Percentiles rank a stretch among this genome's conserved stretches.
phyloP scores from a whole-genome alignment of 2,888 invertebrate species.

The Tenodera sinensis region DNA sequence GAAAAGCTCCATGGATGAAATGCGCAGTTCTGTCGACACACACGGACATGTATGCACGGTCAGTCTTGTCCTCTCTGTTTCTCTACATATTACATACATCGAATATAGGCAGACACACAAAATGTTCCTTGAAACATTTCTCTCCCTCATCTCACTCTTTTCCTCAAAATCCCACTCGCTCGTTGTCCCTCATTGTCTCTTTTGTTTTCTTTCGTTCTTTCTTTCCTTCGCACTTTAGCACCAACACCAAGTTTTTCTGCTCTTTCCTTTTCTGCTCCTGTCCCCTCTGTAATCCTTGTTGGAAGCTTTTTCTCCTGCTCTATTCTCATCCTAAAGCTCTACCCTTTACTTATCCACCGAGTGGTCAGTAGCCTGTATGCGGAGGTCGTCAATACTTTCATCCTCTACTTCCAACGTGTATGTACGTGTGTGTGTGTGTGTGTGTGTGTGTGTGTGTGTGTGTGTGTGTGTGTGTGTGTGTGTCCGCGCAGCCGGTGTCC shows the following conservation, averaged over 20 bases:
- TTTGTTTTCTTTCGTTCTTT: neutral
- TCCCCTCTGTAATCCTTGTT: conserved; percentile 12
- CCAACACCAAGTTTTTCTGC: conserved; percentile 23
- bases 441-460: neutral
- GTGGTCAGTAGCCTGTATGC: conserved; percentile 24
- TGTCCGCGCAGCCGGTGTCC: conserved; percentile 23
- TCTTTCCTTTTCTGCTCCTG: neutral
- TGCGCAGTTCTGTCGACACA: conserved; percentile 6
- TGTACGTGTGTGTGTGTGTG: neutral
- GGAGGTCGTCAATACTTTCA: conserved; percentile 24
- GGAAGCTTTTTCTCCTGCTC: conserved; percentile 26
- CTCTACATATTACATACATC: neutral
- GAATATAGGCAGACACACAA: conserved; percentile 9
- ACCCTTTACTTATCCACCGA: conserved; percentile 15
- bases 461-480: neutral
- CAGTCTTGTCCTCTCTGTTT: neutral
- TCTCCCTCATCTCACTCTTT: conserved; percentile 31
- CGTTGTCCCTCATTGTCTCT: neutral
- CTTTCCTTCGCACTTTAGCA: conserved; percentile 7
- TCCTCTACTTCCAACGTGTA: neutral
- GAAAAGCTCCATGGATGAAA: neutral
- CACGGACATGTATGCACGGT: neutral
- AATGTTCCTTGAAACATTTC: conserved; percentile 20
- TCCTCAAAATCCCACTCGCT: conserved; percentile 39
- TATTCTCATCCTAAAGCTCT: conserved; percentile 35